Evolutionary conservation across 2,888 invertebrate species (phyloP).

Genomic region (Myopa testacea): DNA sequence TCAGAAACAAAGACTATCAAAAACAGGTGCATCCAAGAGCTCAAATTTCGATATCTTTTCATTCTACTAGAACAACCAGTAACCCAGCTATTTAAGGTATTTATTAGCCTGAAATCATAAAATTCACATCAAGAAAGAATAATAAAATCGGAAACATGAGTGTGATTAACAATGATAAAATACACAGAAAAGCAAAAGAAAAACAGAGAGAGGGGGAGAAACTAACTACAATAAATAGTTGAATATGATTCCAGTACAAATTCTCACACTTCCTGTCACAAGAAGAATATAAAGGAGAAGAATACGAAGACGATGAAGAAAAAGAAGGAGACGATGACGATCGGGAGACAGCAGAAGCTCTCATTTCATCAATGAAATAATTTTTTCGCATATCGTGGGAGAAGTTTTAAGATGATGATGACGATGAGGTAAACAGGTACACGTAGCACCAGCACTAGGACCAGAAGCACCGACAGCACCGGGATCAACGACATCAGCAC

Average conservation of each 20-base stretch:
- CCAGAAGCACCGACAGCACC: neutral
- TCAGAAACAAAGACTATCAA: no score
- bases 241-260: constrained; percentile 22
- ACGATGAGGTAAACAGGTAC: constrained; percentile 24
- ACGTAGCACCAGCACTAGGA: no score
- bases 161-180: neutral
- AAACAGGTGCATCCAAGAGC: no score
- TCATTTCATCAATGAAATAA: constrained; percentile 38
- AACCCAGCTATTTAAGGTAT: neutral
- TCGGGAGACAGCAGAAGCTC: constrained; percentile 13
- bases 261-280: constrained; percentile 37
- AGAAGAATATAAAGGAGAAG: no score
- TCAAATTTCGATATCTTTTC: no score
- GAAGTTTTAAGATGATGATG: constrained; percentile 1
- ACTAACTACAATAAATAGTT: neutral
- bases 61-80: no score
- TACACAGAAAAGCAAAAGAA: neutral
- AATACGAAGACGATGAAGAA: no score
- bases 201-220: neutral
- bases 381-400: constrained; percentile 34
- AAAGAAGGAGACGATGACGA: neutral
- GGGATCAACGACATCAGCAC: constrained; percentile 15
- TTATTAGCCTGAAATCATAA: neutral
- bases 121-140: constrained; percentile 12
- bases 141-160: neutral